Conservation (phyloP, 2,888 invertebrate species). For the Tortrix viridana region DNA sequence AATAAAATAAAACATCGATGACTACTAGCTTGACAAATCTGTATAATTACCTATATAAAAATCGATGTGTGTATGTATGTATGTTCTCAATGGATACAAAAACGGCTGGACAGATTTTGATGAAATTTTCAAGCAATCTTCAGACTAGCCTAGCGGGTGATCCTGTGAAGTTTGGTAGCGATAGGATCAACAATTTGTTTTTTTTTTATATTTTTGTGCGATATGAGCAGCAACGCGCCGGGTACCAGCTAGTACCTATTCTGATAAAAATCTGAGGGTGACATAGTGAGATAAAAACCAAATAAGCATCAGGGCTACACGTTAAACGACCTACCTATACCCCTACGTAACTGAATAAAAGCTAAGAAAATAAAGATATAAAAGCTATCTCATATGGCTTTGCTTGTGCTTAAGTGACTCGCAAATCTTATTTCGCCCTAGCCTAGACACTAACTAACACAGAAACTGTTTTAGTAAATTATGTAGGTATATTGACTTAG, state of each 20-base stretch:
- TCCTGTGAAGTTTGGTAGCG: no score
- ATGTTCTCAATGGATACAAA: no score
- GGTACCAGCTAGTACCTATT: background rate
- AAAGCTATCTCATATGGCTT: constrained; percentile 47
- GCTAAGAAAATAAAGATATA: constrained; percentile 23
- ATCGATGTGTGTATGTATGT: no score
- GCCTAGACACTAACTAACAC: constrained; percentile 44
- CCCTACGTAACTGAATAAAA: background rate
- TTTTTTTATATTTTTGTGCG: no score
- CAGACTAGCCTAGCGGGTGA: no score
- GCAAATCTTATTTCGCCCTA: constrained; percentile 50
- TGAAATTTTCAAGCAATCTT: no score
- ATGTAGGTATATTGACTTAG: constrained; percentile 9
- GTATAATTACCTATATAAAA: no score
- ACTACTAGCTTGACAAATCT: constrained; percentile 5
- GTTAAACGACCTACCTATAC: background rate
- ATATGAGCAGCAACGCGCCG: no score
- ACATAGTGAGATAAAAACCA: constrained; percentile 27
- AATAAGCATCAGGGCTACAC: background rate
- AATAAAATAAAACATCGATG: constrained; percentile 21
- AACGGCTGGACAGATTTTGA: no score
- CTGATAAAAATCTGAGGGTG: constrained; percentile 7
- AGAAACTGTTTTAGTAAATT: constrained; percentile 37
- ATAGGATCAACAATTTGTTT: no score
- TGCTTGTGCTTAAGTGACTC: constrained; percentile 53